Evolutionary conservation across 2,797 vertebrate genomes (phyloP).

Genomic region (Columba guinea): DNA sequence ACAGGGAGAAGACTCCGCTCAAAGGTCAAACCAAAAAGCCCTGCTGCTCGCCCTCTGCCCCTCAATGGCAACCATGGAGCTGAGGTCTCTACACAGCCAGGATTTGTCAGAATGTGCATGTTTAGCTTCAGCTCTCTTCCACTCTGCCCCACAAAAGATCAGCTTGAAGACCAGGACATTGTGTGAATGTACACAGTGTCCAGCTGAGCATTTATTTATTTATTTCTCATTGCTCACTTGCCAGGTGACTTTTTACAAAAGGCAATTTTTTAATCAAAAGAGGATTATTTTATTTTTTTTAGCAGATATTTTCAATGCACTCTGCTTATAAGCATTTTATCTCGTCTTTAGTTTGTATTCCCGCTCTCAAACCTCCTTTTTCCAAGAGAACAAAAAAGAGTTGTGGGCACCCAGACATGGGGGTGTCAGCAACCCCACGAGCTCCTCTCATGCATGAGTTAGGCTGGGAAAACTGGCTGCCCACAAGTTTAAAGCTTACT

Average conservation of each 20-base stretch:
- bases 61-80: accelerated
- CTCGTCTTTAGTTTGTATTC: neutral
- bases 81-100: neutral
- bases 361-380: neutral
- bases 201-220: neutral
- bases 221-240: neutral
- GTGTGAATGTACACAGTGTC: neutral
- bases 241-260: neutral
- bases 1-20: neutral
- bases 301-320: neutral
- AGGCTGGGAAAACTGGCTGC: neutral
- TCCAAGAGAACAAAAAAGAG: neutral
- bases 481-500: too few relatives aligned
- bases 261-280: neutral
- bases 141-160: neutral
- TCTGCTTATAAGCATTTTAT: neutral
- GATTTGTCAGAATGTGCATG: accelerated
- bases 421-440: neutral
- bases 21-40: neutral
- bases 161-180: neutral
- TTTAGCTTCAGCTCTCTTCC: neutral
- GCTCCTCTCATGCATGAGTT: neutral
- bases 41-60: accelerated
- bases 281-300: too few relatives aligned
- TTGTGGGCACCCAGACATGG: accelerated